A percentile compares a stretch with the other conserved stretches of the same genome.
These are phyloP conservation scores for Drosophila nigricruria DNA, from an alignment of 2,888 invertebrate genomes.

Conservation along the genomic window DNA sequence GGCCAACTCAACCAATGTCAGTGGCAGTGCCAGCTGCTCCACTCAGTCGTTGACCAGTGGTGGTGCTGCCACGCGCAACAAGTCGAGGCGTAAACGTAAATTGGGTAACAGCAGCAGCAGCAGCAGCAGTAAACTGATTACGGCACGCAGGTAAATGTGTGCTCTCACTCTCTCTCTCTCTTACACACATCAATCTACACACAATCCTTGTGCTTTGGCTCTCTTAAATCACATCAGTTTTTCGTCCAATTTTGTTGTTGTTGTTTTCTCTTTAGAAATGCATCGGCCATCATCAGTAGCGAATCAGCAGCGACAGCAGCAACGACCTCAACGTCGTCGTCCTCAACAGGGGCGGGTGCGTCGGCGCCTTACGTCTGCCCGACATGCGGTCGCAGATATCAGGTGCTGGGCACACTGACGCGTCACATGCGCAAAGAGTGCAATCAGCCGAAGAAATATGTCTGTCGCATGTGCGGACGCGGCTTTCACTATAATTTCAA, in stretches of 20 bases:
- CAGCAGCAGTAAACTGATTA: conserved; percentile 43
- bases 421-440: conserved; percentile 87
- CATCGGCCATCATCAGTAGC: conserved; percentile 9
- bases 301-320: conserved; percentile 10
- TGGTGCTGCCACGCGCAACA: conserved; percentile 46
- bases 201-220: conserved; percentile 18
- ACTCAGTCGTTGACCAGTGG: conserved; percentile 37
- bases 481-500: conserved; percentile 85
- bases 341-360: conserved; percentile 7
- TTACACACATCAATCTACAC: neutral
- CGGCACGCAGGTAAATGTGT: conserved; percentile 68
- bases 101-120: conserved; percentile 37
- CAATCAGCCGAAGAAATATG: conserved; percentile 83
- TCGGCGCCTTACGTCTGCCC: conserved; percentile 71
- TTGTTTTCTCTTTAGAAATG: conserved; percentile 54
- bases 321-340: conserved; percentile 10
- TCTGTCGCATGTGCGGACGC: conserved; percentile 82
- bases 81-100: conserved; percentile 66
- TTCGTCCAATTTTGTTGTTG: conserved; percentile 39
- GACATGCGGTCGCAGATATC: conserved; percentile 81
- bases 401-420: conserved; percentile 78
- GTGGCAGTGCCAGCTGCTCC: conserved; percentile 19
- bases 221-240: conserved; percentile 10
- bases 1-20: conserved; percentile 8
- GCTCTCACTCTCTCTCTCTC: conserved; percentile 31